Evolutionary conservation across 2,113 vertebrate genomes (phyloP).

Genomic region (Desmodus rotundus): DNA sequence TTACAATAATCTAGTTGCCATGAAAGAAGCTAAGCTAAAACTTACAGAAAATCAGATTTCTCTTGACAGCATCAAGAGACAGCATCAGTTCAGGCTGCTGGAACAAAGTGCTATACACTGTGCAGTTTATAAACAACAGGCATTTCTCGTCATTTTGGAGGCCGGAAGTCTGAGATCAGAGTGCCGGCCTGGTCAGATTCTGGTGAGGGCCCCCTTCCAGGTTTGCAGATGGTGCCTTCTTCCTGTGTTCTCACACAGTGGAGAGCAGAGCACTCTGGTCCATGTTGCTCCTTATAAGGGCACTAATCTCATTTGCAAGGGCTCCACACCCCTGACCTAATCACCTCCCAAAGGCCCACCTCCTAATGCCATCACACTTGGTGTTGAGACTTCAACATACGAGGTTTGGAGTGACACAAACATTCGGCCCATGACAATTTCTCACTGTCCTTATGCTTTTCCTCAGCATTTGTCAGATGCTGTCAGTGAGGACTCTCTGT

Average conservation of each 20-base stretch:
- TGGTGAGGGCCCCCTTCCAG: not conserved
- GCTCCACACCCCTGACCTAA: not conserved
- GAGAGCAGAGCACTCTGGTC: not conserved
- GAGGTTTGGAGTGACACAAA: not conserved
- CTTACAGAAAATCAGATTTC: not conserved
- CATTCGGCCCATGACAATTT: not conserved
- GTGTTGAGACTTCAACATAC: not conserved
- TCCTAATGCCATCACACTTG: not conserved
- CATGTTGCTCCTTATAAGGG: not conserved
- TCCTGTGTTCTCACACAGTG: not conserved
- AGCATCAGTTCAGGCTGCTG: not conserved
- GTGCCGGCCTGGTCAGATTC: not conserved
- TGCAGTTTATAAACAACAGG: not conserved
- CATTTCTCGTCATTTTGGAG: not conserved
- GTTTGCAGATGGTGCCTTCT: not conserved
- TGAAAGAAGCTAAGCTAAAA: not conserved
- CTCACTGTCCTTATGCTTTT: not conserved
- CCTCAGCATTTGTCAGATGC: not conserved
- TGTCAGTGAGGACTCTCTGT: not conserved
- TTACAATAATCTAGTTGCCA: not conserved
- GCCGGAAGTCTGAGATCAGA: not conserved
- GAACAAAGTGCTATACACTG: not conserved
- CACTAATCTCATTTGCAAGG: not conserved
- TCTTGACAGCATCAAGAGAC: not conserved
- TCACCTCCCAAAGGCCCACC: not conserved